Evolutionary conservation across 2,113 vertebrate species (phyloP).

Genomic region (Petrocephalus microphthalmus): DNA sequence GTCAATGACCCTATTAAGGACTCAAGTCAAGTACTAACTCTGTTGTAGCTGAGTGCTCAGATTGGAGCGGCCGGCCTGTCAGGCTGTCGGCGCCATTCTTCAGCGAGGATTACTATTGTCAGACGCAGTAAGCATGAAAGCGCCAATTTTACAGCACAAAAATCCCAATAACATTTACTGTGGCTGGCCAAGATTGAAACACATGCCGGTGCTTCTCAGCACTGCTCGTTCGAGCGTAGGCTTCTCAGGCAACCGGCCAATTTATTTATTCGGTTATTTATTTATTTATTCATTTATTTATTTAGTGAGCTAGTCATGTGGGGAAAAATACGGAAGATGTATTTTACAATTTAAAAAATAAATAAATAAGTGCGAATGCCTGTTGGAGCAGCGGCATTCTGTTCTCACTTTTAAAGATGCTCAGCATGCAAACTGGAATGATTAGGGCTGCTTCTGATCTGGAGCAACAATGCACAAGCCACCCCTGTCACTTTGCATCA

Average conservation of each 20-base stretch:
- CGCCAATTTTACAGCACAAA: constrained; percentile 80
- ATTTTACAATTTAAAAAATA: constrained; percentile 19
- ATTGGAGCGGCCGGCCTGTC: constrained; percentile 13
- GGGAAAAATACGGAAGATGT: neutral
- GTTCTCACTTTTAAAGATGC: constrained; percentile 46
- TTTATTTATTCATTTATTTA: constrained; percentile 49
- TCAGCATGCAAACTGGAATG: constrained; percentile 1
- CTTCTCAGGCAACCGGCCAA: neutral
- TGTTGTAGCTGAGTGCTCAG: constrained; percentile 12
- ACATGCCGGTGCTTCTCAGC: constrained; percentile 48
- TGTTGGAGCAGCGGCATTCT: constrained; percentile 62
- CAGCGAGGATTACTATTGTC: constrained; percentile 68
- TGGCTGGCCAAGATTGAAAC: constrained; percentile 63
- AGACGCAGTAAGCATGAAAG: constrained; percentile 77
- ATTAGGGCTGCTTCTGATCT: neutral
- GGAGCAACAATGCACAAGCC: neutral
- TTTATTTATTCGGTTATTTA: constrained; percentile 51
- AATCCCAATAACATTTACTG: constrained; percentile 74
- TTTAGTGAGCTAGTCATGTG: constrained; percentile 61
- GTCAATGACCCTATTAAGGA: constrained; percentile 24
- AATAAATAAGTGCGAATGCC: constrained; percentile 14
- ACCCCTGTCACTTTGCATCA: neutral
- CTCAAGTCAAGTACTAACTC: constrained; percentile 21
- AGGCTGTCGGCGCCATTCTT: constrained; percentile 41
- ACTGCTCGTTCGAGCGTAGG: constrained; percentile 64